phyloP scores from a whole-genome alignment of 2,888 invertebrate species.

The Eulithis prunata region DNA sequence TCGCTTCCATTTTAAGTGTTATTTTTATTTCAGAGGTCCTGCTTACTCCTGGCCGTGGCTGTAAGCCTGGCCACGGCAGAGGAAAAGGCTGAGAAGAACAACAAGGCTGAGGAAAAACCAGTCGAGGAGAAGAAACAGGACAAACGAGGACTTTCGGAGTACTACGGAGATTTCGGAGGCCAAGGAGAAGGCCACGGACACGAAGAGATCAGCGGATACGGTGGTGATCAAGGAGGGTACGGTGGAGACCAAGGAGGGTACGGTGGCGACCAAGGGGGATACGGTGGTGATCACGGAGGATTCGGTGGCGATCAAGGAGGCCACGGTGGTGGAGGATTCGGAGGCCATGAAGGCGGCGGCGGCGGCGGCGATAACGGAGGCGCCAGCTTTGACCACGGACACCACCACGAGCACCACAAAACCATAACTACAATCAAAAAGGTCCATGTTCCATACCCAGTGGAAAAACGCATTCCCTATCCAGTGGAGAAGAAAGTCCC shows the following conservation, averaged over 20 bases:
- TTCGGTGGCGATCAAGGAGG: constrained; percentile 43
- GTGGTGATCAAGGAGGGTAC: constrained; percentile 50
- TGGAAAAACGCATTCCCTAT: constrained; percentile 87
- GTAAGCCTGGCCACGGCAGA: constrained; percentile 83
- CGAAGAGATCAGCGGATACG: constrained; percentile 42
- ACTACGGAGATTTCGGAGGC: constrained; percentile 72
- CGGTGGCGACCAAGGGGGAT: constrained; percentile 35
- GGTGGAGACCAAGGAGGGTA: constrained; percentile 45
- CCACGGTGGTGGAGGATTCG: constrained; percentile 46
- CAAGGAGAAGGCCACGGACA: constrained; percentile 55
- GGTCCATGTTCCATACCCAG: constrained; percentile 89
- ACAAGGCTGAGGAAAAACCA: constrained; percentile 75
- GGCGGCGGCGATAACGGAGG: constrained; percentile 37
- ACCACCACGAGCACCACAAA: constrained; percentile 83
- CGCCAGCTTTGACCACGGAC: constrained; percentile 35
- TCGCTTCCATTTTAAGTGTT: background rate
- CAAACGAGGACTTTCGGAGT: constrained; percentile 82
- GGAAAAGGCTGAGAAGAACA: constrained; percentile 75
- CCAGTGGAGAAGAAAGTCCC: constrained; percentile 88
- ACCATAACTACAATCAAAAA: constrained; percentile 89
- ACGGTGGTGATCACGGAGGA: constrained; percentile 42
- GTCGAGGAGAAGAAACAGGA: constrained; percentile 83
- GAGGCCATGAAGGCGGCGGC: constrained; percentile 37
- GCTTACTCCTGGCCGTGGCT: constrained; percentile 82
- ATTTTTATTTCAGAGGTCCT: constrained; percentile 69